A percentile compares a stretch with the other conserved stretches of the same genome.
These are phyloP conservation scores for Tethea ocularis DNA, from an alignment of 2,888 invertebrate species.

Conservation along the genomic window DNA sequence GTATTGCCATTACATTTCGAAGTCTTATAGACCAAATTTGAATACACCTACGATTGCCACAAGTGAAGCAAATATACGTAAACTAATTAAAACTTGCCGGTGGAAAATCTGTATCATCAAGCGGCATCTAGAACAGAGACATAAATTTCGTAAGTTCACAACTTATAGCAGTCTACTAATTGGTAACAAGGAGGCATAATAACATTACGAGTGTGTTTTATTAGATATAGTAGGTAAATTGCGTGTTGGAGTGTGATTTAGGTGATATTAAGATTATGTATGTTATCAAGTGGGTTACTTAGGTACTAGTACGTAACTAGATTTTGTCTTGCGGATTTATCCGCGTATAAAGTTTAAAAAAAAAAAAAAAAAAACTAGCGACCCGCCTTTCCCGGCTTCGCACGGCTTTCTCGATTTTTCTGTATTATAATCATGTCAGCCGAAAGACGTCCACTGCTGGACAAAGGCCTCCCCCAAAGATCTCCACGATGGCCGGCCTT, in stretches of 20 bases:
- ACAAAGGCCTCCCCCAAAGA: no score
- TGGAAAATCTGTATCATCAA: background rate
- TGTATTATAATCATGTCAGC: no score
- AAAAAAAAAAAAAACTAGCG: no score
- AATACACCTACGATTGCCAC: background rate
- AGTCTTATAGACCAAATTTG: background rate
- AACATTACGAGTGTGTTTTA: background rate
- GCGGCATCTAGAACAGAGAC: background rate
- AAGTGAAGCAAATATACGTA: background rate
- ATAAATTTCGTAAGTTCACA: background rate
- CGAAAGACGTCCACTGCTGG: no score
- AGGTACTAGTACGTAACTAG: no score
- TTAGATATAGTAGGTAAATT: background rate
- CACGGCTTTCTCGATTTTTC: no score
- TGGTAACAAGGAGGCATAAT: background rate
- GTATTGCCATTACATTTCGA: background rate
- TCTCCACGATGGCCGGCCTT: no score
- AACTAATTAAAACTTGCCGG: slow-evolving; percentile 2
- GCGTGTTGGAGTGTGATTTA: background rate
- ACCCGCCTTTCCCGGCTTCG: no score
- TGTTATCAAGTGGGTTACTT: background rate
- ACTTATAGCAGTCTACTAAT: background rate
- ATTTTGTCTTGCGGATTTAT: no score
- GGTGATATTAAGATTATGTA: background rate
- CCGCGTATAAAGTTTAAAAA: no score